phyloP scores from a whole-genome alignment of 2,888 invertebrate species.

The Lottia scabra region DNA sequence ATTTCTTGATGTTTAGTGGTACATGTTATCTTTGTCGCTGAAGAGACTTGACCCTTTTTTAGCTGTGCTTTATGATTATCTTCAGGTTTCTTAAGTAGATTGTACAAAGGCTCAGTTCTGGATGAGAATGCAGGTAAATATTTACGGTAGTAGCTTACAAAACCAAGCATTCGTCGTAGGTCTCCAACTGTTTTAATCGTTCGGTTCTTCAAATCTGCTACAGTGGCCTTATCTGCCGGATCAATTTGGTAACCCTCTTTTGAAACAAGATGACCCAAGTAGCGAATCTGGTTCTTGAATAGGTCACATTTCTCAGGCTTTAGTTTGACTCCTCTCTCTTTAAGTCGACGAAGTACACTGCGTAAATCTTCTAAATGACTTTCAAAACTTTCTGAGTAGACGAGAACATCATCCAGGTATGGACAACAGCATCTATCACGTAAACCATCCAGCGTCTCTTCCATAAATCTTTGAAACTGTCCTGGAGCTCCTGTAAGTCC shows the following conservation, averaged over 20 bases:
- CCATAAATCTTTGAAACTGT: slow-evolving; percentile 27
- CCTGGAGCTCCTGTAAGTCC: slow-evolving; percentile 27
- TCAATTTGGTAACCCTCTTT: slow-evolving; percentile 25
- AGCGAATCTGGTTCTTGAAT: slow-evolving; percentile 26
- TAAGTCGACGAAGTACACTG: slow-evolving; percentile 11
- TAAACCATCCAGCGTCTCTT: slow-evolving; percentile 20
- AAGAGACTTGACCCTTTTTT: slow-evolving; percentile 1
- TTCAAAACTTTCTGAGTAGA: slow-evolving; percentile 18
- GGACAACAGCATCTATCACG: slow-evolving; percentile 18
- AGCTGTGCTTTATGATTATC: neutral
- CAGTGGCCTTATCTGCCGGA: slow-evolving; percentile 22
- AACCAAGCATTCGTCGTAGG: slow-evolving; percentile 23
- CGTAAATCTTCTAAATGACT: slow-evolving; percentile 17
- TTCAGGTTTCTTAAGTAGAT: slow-evolving; percentile 7
- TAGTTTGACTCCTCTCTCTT: slow-evolving; percentile 30
- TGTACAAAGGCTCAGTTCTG: slow-evolving; percentile 20
- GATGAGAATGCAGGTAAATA: slow-evolving; percentile 25
- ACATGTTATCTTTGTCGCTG: slow-evolving; percentile 8
- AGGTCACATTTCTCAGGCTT: slow-evolving; percentile 30
- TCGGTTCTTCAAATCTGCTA: slow-evolving; percentile 17
- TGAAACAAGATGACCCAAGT: slow-evolving; percentile 31
- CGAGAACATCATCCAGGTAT: slow-evolving; percentile 29
- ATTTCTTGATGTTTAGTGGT: neutral
- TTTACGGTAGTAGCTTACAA: slow-evolving; percentile 26
- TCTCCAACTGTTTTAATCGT: slow-evolving; percentile 21